Conservation (phyloP, 2,888 invertebrate species). For the Gryllus longicercus region DNA sequence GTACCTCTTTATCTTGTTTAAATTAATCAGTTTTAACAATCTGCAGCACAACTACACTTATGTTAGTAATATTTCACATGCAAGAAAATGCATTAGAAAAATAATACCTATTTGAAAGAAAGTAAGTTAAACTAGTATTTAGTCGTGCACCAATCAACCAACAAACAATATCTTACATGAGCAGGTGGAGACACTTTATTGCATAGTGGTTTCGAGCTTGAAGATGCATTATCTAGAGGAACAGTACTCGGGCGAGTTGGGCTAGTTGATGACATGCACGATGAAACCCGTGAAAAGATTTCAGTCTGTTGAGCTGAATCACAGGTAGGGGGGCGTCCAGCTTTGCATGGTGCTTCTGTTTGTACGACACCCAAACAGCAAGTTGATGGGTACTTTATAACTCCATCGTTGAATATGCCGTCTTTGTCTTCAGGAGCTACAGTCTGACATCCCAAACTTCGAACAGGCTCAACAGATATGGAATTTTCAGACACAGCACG, state of each 20-base stretch:
- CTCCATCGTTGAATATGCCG: slow-evolving; percentile 43
- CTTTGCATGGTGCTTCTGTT: slow-evolving; percentile 26
- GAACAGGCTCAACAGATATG: not conserved
- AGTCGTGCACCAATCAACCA: not conserved
- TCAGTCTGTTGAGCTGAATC: slow-evolving; percentile 34
- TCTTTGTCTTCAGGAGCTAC: slow-evolving; percentile 42
- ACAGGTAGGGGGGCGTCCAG: not conserved
- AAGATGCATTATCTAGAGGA: too few relatives aligned
- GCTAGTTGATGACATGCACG: slow-evolving; percentile 26
- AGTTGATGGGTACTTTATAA: slow-evolving; percentile 42
- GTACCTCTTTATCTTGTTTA: too few relatives aligned
- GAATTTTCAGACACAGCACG: not conserved
- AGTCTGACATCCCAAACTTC: slow-evolving; percentile 45
- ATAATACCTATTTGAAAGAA: too few relatives aligned
- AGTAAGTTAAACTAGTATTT: too few relatives aligned
- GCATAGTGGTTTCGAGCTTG: too few relatives aligned
- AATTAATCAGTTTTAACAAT: too few relatives aligned
- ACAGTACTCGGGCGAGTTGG: slow-evolving; percentile 38
- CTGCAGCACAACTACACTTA: too few relatives aligned
- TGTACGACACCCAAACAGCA: slow-evolving; percentile 26
- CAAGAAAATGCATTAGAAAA: too few relatives aligned
- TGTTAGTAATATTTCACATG: too few relatives aligned
- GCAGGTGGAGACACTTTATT: too few relatives aligned
- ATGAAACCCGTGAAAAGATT: slow-evolving; percentile 18
- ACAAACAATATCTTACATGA: too few relatives aligned